These are phyloP conservation scores for Onychostruthus taczanowskii DNA, from an alignment of 2,113 vertebrate species.

Conservation along the genomic window DNA sequence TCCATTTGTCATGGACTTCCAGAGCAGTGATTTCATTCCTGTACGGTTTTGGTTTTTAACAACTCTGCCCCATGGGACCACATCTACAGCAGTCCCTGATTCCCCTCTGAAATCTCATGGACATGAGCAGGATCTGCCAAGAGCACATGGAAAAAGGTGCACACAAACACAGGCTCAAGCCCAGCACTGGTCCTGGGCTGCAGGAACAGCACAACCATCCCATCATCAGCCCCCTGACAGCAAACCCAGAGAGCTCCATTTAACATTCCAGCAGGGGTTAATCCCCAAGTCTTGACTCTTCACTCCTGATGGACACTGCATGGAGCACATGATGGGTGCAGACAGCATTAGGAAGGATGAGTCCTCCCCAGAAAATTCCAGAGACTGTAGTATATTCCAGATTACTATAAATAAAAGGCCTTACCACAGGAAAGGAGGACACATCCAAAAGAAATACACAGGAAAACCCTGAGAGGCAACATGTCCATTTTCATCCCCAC, in stretches of 20 bases:
- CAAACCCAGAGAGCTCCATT: background rate
- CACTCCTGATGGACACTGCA: fast-evolving
- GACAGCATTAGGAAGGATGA: background rate
- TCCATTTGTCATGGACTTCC: background rate
- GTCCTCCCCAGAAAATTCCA: background rate
- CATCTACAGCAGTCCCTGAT: background rate
- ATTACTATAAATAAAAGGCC: background rate
- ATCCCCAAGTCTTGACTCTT: background rate
- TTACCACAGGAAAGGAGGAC: background rate
- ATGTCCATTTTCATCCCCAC: background rate
- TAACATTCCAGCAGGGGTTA: background rate
- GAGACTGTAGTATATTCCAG: background rate
- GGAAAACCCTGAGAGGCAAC: background rate
- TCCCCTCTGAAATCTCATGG: background rate
- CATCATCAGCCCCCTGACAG: background rate
- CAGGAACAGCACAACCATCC: background rate
- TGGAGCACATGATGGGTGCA: fast-evolving
- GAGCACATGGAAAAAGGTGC: background rate
- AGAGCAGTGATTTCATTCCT: background rate
- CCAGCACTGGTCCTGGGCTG: background rate
- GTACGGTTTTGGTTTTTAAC: background rate
- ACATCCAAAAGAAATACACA: background rate
- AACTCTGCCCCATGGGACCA: background rate
- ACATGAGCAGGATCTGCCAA: background rate
- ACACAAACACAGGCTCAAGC: background rate